Percentiles rank a stretch among this genome's conserved stretches.
Conservation (phyloP, 2,888 invertebrate species). For the Leptopilina drosophilae region DNA sequence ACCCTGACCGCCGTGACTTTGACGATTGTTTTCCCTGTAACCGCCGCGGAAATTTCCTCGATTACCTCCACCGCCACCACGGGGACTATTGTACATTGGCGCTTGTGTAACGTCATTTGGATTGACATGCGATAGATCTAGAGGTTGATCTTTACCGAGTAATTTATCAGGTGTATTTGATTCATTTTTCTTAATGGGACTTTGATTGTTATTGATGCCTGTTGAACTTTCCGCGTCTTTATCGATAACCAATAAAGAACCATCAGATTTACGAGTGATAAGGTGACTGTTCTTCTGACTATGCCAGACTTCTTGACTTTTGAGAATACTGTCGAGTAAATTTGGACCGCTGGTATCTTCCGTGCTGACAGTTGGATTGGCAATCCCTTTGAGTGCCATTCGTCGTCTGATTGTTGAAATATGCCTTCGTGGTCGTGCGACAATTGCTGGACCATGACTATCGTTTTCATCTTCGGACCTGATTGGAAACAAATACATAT, state of each 20-base stretch:
- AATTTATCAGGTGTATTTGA: conserved; percentile 26
- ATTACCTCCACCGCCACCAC: conserved; percentile 78
- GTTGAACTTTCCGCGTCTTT: conserved; percentile 62
- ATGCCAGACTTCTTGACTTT: conserved; percentile 84
- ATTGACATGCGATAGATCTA: conserved; percentile 67
- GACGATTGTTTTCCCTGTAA: conserved; percentile 68
- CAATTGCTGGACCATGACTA: conserved; percentile 64
- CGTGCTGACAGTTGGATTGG: conserved; percentile 52
- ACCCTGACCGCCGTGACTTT: conserved; percentile 71
- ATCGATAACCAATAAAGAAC: conserved; percentile 80
- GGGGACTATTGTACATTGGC: conserved; percentile 83
- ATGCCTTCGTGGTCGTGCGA: conserved; percentile 64
- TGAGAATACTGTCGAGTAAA: conserved; percentile 84
- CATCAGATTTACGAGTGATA: conserved; percentile 81
- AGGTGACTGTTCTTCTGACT: conserved; percentile 79
- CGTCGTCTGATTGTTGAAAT: conserved; percentile 68
- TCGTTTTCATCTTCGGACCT: conserved; percentile 62
- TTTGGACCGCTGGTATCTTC: conserved; percentile 39
- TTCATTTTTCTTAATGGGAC: conserved; percentile 65
- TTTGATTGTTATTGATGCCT: conserved; percentile 63
- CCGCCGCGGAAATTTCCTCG: conserved; percentile 68
- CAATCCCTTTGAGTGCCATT: conserved; percentile 67
- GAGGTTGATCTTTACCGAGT: conserved; percentile 54
- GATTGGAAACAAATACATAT: conserved; percentile 40
- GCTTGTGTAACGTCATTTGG: conserved; percentile 77